Evolutionary conservation across 2,113 vertebrate species (phyloP).

Genomic region (Nyctereutes procyonoides): DNA sequence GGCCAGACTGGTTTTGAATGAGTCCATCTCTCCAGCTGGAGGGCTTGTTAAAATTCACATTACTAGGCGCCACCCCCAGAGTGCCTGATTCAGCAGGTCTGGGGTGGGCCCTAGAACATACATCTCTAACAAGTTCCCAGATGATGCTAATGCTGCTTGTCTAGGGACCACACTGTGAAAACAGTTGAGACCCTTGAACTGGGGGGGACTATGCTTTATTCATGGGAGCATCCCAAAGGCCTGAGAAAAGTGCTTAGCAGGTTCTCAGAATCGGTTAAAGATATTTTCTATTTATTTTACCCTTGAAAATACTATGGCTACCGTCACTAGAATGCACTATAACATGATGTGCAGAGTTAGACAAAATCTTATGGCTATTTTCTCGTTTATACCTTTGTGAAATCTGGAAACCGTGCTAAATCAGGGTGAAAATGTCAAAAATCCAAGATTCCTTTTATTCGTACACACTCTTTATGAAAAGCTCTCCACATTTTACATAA

Average conservation of each 20-base stretch:
- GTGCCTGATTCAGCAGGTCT: not conserved
- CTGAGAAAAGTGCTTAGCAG: not conserved
- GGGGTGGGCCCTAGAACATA: rapidly evolving
- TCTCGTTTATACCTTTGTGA: not conserved
- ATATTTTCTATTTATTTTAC: not conserved
- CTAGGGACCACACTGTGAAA: not conserved
- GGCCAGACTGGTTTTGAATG: rapidly evolving
- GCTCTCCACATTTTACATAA: rapidly evolving
- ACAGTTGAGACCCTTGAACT: not conserved
- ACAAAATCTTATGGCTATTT: not conserved
- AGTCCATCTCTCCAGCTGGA: no score
- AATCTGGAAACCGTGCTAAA: not conserved
- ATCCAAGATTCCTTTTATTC: not conserved
- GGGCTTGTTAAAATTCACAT: not conserved
- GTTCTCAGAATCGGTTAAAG: not conserved
- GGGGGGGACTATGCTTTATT: not conserved
- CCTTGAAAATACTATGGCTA: not conserved
- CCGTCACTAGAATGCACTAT: not conserved
- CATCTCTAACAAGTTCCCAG: not conserved
- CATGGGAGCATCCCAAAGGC: not conserved
- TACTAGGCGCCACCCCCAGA: rapidly evolving
- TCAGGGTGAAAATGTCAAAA: not conserved
- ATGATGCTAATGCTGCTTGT: not conserved
- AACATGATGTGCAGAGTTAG: no score
- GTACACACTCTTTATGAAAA: not conserved